phyloP scores from a whole-genome alignment of 2,888 invertebrate species.

The Lordiphosa fenestrarum region DNA sequence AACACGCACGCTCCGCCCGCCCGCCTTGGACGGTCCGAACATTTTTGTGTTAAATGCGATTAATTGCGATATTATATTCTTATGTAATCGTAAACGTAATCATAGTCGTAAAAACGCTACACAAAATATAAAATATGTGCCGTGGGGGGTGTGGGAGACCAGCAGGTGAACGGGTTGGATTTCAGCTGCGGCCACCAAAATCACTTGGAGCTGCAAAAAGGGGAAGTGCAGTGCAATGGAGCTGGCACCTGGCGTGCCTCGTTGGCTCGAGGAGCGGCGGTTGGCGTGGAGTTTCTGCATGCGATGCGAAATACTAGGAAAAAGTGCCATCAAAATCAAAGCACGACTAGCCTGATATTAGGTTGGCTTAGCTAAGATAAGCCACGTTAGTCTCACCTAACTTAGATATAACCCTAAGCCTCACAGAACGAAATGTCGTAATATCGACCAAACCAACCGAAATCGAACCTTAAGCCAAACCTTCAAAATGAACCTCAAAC shows the following conservation, averaged over 20 bases:
- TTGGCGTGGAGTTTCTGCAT: background rate
- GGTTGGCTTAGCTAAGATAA: too few relatives aligned
- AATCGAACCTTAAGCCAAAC: too few relatives aligned
- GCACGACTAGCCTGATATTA: too few relatives aligned
- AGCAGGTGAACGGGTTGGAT: slow-evolving; percentile 10
- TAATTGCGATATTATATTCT: slow-evolving; percentile 77
- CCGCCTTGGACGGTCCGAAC: slow-evolving; percentile 60
- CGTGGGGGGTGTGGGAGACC: background rate
- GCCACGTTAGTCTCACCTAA: too few relatives aligned
- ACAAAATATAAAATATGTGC: slow-evolving; percentile 39
- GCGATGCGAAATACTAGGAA: background rate
- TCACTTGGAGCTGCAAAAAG: slow-evolving; percentile 28
- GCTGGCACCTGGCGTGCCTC: slow-evolving; percentile 27
- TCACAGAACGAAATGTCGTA: too few relatives aligned
- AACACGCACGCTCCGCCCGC: slow-evolving; percentile 53
- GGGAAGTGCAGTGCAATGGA: slow-evolving; percentile 40
- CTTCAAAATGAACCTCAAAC: too few relatives aligned
- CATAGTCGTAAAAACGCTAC: slow-evolving; percentile 61
- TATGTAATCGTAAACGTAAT: slow-evolving; percentile 75
- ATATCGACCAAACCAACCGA: too few relatives aligned
- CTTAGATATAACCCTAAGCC: too few relatives aligned
- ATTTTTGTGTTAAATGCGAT: slow-evolving; percentile 75
- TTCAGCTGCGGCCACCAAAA: background rate
- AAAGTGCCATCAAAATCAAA: too few relatives aligned
- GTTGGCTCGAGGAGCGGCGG: background rate